Conservation (phyloP, 2,113 vertebrate genomes). For the Numenius arquata region DNA sequence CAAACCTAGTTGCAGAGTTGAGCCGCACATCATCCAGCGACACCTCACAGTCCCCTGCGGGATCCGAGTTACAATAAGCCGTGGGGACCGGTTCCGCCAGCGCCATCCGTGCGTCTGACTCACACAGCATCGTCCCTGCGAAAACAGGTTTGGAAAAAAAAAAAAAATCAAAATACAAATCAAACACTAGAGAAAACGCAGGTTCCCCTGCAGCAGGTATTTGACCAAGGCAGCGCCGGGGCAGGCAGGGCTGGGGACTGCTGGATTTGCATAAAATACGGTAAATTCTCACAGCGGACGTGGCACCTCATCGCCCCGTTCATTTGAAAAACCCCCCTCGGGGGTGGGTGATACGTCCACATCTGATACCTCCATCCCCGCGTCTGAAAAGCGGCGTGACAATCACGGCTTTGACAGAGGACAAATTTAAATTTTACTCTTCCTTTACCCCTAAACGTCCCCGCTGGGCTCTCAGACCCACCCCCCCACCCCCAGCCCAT, state of each 20-base stretch:
- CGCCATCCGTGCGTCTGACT: slow-evolving; percentile 62
- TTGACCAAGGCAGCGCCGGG: background rate
- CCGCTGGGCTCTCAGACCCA: accelerated
- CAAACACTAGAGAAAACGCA: background rate
- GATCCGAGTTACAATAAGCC: slow-evolving; percentile 4
- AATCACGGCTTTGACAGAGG: background rate
- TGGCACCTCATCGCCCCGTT: accelerated
- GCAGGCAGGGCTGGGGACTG: accelerated
- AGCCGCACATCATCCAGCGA: slow-evolving; percentile 35
- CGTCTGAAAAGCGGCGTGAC: accelerated
- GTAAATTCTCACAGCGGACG: background rate
- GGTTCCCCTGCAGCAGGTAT: accelerated
- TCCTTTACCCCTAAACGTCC: accelerated
- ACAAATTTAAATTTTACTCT: accelerated
- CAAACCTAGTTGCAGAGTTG: slow-evolving; percentile 71
- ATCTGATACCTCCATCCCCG: background rate
- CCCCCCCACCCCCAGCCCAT: background rate
- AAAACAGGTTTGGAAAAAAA: background rate
- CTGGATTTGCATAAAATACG: accelerated
- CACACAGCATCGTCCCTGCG: slow-evolving; percentile 74
- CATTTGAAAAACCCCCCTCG: accelerated
- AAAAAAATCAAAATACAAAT: background rate
- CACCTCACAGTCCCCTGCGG: background rate
- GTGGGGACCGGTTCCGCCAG: slow-evolving; percentile 53
- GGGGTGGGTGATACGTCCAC: accelerated